These are phyloP conservation scores for Macrocentrus cingulum DNA, from an alignment of 1,140 invertebrate genomes.

Conservation along the genomic window DNA sequence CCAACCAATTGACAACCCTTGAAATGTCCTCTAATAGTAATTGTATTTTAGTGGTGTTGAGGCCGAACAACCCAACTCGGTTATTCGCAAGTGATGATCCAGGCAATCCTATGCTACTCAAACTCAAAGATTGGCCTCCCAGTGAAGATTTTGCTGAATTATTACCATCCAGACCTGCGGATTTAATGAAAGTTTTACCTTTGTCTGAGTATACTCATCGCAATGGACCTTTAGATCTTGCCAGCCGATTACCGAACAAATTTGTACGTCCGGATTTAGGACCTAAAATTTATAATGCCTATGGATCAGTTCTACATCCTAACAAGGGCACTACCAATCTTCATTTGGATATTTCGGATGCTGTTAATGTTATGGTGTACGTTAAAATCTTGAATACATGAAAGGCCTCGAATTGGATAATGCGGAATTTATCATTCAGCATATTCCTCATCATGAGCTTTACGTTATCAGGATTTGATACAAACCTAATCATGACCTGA, in stretches of 20 bases:
- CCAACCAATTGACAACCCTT: no score
- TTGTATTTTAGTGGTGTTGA: no score
- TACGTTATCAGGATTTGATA: no score
- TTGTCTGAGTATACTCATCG: conserved; percentile 89
- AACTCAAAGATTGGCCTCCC: conserved; percentile 96
- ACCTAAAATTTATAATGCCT: conserved; percentile 98
- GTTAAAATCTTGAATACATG: no score
- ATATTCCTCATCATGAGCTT: no score
- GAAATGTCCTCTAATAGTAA: no score
- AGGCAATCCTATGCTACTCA: conserved; percentile 87
- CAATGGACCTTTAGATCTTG: conserved; percentile 86
- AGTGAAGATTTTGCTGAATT: conserved; percentile 94
- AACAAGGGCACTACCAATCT: conserved; percentile 93
- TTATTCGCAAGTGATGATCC: no score
- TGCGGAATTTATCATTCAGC: no score
- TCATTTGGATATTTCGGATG: conserved; percentile 95
- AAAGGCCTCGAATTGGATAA: no score
- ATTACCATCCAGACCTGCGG: conserved; percentile 78
- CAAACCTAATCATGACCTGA: no score
- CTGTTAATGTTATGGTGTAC: conserved; percentile 97
- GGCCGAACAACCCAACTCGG: no score
- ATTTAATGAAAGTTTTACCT: conserved; percentile 91
- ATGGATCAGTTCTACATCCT: conserved; percentile 80
- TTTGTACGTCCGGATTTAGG: conserved; percentile 95
- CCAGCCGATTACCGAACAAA: conserved; percentile 86